phyloP scores from a whole-genome alignment of 2,113 vertebrate genomes.

The Sterrhoptilus dennistouni region DNA sequence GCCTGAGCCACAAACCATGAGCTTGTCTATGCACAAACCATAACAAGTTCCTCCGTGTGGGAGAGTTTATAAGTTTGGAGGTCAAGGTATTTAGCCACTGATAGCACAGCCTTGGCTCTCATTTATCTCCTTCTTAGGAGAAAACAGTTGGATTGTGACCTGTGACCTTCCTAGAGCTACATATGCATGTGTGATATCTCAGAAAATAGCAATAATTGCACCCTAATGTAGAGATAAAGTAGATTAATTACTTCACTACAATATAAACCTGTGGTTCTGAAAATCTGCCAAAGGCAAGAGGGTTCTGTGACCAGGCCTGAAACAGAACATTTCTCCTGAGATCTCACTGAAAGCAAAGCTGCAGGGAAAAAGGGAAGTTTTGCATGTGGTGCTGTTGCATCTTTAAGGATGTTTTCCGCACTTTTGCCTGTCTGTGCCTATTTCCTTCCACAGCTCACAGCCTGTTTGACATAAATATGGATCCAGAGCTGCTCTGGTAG shows the following conservation, averaged over 20 bases:
- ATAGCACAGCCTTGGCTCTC: not conserved
- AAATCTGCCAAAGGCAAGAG: not conserved
- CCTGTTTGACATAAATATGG: not conserved
- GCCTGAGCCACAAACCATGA: not conserved
- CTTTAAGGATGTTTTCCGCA: not conserved
- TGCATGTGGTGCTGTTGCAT: not conserved
- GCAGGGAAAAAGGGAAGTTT: not conserved
- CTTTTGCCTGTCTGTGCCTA: not conserved
- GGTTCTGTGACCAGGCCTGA: not conserved
- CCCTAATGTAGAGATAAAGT: not conserved
- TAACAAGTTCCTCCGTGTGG: not conserved
- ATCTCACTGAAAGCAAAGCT: not conserved
- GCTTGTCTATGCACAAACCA: slow-evolving; percentile 4
- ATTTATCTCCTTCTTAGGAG: not conserved
- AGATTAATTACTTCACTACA: not conserved
- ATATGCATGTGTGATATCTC: not conserved
- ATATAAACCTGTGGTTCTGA: not conserved
- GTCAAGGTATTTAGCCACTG: not conserved
- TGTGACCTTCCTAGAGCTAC: not conserved
- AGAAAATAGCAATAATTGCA: not conserved
- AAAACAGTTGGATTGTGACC: not conserved
- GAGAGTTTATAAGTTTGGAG: not conserved
- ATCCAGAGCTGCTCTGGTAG: not conserved
- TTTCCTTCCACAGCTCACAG: not conserved
- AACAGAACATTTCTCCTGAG: not conserved